phyloP scores from a whole-genome alignment of 2,113 vertebrate species.

The Megaceryle maxima region DNA sequence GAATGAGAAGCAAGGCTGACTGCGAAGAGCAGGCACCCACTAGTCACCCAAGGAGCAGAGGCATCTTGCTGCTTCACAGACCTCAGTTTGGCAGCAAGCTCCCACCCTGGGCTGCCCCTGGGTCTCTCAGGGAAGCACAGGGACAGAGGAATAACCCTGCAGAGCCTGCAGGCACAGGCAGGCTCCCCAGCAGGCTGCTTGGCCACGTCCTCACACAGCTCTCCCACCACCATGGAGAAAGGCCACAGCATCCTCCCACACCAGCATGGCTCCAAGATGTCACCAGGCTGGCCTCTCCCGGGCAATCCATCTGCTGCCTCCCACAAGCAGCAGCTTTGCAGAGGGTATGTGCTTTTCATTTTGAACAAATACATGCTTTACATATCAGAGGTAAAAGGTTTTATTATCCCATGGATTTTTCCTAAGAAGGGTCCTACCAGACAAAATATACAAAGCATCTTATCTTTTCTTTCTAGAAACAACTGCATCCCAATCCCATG shows the following conservation, averaged over 20 bases:
- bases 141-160: not conserved
- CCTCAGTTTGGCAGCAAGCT: not conserved
- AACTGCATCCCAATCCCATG: constrained; percentile 58
- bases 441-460: constrained; percentile 86
- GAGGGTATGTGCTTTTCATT: not conserved
- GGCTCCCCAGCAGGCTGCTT: not conserved
- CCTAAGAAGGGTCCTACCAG: constrained; percentile 72
- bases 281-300: not conserved
- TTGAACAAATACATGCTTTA: not conserved
- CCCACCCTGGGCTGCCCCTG: not conserved
- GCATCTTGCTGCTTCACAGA: not conserved
- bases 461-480: constrained; percentile 37
- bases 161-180: not conserved
- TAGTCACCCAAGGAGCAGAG: not conserved
- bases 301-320: not conserved
- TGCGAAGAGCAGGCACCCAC: not conserved
- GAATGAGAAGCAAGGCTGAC: not conserved
- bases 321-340: rapidly evolving
- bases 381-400: constrained; percentile 68
- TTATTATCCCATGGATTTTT: constrained; percentile 72
- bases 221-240: not conserved
- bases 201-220: not conserved
- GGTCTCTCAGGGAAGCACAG: not conserved
- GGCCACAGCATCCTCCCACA: not conserved
- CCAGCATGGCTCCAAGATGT: not conserved